Conservation (phyloP, 2,888 invertebrate species). For the Chrysolina haemoptera region DNA sequence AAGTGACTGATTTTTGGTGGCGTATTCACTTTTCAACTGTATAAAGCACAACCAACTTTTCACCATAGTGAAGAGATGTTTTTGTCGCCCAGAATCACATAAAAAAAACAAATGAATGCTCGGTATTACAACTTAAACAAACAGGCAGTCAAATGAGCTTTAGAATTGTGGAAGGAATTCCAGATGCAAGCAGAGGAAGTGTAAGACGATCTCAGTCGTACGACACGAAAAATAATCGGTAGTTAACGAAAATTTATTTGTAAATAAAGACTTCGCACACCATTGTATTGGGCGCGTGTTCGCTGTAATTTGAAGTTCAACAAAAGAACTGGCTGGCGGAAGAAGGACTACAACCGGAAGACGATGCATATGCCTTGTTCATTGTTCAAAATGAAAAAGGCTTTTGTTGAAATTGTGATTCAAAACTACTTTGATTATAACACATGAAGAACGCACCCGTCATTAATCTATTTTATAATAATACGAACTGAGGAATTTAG, state of each 20-base stretch:
- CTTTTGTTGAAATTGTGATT: conserved; percentile 49
- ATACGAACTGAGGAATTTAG: too few relatives aligned
- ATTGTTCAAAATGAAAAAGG: conserved; percentile 49
- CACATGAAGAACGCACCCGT: conserved; percentile 33
- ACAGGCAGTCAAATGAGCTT: conserved; percentile 36
- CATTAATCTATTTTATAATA: background rate
- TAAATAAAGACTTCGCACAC: conserved; percentile 46
- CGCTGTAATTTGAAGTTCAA: conserved; percentile 44
- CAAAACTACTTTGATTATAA: conserved; percentile 52
- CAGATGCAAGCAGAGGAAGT: conserved; percentile 50
- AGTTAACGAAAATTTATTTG: conserved; percentile 46
- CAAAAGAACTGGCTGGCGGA: conserved; percentile 54
- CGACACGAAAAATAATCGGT: conserved; percentile 47
- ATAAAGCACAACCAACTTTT: too few relatives aligned
- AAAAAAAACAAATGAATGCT: too few relatives aligned
- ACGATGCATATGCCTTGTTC: conserved; percentile 54
- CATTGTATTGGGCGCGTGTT: conserved; percentile 51
- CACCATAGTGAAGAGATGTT: too few relatives aligned
- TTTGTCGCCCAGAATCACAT: too few relatives aligned
- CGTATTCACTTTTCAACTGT: too few relatives aligned
- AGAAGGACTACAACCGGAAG: conserved; percentile 59
- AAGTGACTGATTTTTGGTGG: too few relatives aligned
- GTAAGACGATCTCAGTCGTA: conserved; percentile 48
- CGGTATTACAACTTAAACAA: background rate
- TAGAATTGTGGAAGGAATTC: conserved; percentile 29